Conservation (phyloP, 2,113 vertebrate species). For the Oophaga pumilio region DNA sequence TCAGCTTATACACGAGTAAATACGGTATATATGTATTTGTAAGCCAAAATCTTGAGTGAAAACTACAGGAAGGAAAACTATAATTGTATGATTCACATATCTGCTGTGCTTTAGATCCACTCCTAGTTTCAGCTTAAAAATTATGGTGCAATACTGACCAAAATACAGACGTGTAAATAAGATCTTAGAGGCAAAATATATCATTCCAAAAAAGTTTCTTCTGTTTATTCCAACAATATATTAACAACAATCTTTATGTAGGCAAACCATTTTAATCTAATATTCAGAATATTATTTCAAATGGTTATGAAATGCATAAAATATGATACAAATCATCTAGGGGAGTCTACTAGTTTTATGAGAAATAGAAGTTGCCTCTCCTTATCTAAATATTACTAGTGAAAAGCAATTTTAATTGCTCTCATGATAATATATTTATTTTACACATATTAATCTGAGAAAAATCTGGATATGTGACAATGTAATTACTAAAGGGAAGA, state of each 20-base stretch:
- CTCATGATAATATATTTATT: constrained; percentile 28
- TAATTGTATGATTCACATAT: not conserved
- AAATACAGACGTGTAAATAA: not conserved
- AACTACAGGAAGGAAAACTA: too few relatives aligned
- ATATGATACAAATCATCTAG: constrained; percentile 28
- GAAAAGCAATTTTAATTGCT: constrained; percentile 34
- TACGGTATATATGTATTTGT: too few relatives aligned
- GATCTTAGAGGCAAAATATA: too few relatives aligned
- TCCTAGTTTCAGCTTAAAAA: too few relatives aligned
- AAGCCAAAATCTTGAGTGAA: too few relatives aligned
- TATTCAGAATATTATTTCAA: not conserved
- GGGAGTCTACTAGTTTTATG: not conserved
- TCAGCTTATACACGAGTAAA: too few relatives aligned
- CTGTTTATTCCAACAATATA: not conserved
- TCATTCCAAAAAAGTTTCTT: not conserved
- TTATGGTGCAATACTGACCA: too few relatives aligned
- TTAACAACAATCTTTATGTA: not conserved
- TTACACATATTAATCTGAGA: constrained; percentile 34
- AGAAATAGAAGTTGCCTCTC: not conserved
- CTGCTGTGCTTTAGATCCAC: not conserved
- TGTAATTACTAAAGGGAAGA: constrained; percentile 29
- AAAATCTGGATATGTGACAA: constrained; percentile 19
- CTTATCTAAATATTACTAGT: constrained; percentile 2
- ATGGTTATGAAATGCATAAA: not conserved
- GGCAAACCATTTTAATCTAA: not conserved